phyloP scores from a whole-genome alignment of 1,140 invertebrate species.

The Calycopis cecrops region DNA sequence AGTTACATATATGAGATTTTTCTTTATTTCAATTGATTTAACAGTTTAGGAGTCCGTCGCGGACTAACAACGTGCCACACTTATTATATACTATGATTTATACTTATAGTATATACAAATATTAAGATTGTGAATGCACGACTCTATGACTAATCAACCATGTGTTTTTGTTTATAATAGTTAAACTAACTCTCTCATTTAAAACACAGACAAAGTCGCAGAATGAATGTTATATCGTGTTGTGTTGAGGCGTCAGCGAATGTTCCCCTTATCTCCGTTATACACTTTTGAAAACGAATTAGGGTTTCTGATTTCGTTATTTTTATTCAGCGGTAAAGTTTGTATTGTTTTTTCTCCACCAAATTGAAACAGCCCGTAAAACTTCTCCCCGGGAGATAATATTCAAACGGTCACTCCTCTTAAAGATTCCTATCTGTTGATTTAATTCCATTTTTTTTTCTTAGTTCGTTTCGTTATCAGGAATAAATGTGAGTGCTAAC shows the following conservation, averaged over 20 bases:
- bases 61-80: no score
- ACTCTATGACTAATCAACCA: no score
- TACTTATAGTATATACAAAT: no score
- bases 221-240: slow-evolving; percentile 25
- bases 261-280: slow-evolving; percentile 25
- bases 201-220: no score
- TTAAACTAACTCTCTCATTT: no score
- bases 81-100: no score
- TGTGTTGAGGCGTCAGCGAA: slow-evolving; percentile 26
- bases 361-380: slow-evolving; percentile 23
- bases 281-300: slow-evolving; percentile 55
- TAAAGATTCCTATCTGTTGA: slow-evolving; percentile 55
- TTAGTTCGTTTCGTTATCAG: slow-evolving; percentile 42
- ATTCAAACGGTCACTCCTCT: slow-evolving; percentile 46
- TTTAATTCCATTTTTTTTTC: slow-evolving; percentile 58
- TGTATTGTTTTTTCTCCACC: slow-evolving; percentile 50
- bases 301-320: slow-evolving; percentile 49
- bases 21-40: no score
- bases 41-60: no score
- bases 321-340: slow-evolving; percentile 64
- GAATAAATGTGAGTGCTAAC: slow-evolving; percentile 33
- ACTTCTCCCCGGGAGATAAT: slow-evolving; percentile 47
- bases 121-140: no score
- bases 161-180: no score
- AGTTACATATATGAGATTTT: no score